phyloP scores from a whole-genome alignment of 1,140 invertebrate genomes.

The Aleiodes sp. region DNA sequence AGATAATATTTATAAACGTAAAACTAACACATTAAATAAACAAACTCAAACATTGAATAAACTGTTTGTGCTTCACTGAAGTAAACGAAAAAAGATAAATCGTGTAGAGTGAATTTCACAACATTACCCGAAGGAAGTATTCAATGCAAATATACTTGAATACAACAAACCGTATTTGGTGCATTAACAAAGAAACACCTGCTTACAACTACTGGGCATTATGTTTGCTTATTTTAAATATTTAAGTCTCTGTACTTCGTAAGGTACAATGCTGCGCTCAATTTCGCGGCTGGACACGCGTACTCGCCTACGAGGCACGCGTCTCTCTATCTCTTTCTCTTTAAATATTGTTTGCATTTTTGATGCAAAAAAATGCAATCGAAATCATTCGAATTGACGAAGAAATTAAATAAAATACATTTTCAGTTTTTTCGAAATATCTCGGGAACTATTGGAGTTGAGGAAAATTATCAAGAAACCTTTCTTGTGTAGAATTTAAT shows the following conservation, averaged over 20 bases:
- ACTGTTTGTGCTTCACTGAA: neutral
- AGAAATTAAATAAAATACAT: no score
- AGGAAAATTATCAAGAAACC: no score
- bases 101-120: no score
- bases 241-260: neutral
- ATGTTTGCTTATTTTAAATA: neutral
- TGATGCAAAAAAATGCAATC: no score
- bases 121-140: no score
- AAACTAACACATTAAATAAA: no score
- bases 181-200: neutral
- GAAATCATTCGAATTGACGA: no score
- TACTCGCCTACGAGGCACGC: conserved; percentile 11
- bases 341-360: neutral
- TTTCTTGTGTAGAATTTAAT: no score
- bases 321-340: neutral
- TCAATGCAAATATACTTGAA: neutral
- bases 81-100: neutral
- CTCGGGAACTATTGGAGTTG: no score
- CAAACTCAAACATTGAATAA: neutral
- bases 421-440: no score
- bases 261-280: neutral
- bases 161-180: neutral
- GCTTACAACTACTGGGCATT: neutral
- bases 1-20: no score
- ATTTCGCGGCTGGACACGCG: conserved; percentile 12